These are phyloP conservation scores for Mellivora capensis DNA, from an alignment of 2,113 vertebrate species.

Conservation along the genomic window DNA sequence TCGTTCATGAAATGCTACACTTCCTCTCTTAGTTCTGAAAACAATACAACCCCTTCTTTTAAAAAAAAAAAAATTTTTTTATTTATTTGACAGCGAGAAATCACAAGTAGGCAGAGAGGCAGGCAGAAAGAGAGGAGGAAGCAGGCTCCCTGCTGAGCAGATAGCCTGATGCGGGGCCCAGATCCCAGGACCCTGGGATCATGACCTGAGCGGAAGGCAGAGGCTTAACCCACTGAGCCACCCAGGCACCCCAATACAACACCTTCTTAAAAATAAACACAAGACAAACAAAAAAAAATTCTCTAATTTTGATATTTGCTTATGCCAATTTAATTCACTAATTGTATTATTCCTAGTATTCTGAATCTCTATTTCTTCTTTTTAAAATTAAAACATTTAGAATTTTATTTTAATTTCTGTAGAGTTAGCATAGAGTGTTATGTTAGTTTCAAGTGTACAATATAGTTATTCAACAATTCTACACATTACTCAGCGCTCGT, in stretches of 20 bases:
- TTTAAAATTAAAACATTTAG: neutral
- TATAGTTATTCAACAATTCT: neutral
- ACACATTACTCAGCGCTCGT: neutral
- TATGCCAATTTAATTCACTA: neutral
- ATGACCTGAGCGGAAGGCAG: too few relatives aligned
- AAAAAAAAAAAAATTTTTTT: neutral
- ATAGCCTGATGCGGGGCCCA: too few relatives aligned
- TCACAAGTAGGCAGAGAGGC: too few relatives aligned
- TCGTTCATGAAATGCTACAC: neutral
- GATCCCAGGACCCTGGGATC: too few relatives aligned
- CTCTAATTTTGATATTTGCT: neutral
- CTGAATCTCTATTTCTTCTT: neutral
- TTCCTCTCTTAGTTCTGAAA: constrained; percentile 22
- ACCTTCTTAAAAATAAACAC: constrained; percentile 6
- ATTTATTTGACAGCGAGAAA: too few relatives aligned
- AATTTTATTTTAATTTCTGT: neutral
- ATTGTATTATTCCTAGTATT: neutral
- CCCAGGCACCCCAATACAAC: too few relatives aligned
- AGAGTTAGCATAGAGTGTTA: neutral
- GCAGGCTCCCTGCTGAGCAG: too few relatives aligned
- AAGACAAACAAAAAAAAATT: neutral
- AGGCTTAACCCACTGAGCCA: too few relatives aligned
- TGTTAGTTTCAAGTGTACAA: neutral
- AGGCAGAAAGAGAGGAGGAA: too few relatives aligned
- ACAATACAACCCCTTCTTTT: neutral